These are phyloP conservation scores for Chaenogobius annularis DNA, from an alignment of 2,113 vertebrate species.

Conservation along the genomic window DNA sequence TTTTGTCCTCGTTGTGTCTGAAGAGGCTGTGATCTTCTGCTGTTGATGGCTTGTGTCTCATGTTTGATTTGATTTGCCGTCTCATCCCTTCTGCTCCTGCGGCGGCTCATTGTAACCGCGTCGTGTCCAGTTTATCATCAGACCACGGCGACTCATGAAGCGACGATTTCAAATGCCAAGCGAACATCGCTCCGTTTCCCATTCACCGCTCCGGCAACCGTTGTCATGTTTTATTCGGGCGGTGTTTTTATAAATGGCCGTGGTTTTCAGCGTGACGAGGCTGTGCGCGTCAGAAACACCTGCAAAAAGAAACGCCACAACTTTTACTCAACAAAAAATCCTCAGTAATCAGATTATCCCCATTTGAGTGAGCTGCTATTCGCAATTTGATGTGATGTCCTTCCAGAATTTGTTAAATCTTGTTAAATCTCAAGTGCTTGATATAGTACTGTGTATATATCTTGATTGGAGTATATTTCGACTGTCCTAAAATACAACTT, in stretches of 20 bases:
- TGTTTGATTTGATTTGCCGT: constrained; percentile 2
- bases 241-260: constrained; percentile 2
- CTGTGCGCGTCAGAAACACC: not conserved
- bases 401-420: not conserved
- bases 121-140: not conserved
- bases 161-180: not conserved
- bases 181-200: not conserved
- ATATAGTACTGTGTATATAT: no score
- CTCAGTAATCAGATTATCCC: not conserved
- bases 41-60: not conserved
- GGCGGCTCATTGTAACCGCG: not conserved
- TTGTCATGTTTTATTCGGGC: not conserved
- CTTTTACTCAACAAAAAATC: not conserved
- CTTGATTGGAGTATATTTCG: no score
- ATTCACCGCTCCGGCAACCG: not conserved
- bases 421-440: no score
- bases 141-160: not conserved
- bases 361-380: not conserved
- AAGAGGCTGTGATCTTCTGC: not conserved
- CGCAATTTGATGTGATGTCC: not conserved
- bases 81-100: constrained; percentile 3
- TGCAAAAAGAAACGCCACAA: not conserved
- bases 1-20: not conserved
- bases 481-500: no score
- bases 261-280: constrained; percentile 6